Evolutionary conservation across 2,888 invertebrate genomes (phyloP), one percentile per base, ranked within the genome.

Genomic region (Ceriagrion tenellum): DNA sequence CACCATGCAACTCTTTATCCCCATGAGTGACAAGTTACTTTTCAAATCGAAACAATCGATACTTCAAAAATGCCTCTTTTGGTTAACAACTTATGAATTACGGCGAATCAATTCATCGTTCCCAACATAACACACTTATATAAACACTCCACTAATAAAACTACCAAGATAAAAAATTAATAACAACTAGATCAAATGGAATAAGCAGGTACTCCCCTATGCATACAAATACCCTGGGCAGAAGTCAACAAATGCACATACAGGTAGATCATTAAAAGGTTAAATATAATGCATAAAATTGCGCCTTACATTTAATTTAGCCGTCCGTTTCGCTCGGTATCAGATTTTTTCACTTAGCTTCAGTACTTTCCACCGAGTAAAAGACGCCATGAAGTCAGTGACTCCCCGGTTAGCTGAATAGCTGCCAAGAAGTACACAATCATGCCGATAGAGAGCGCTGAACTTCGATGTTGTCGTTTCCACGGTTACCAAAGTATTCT

Each of bases 241-340:
- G 47, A 69, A 93, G 56, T 69, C 93, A 93, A 93, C 63, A 93
- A 69, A 93, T 93, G 69, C 47, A 93, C 69, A 93, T 40, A 93
- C 20, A 93, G 47, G 69, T 74, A 93, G 74, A 47, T 74, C 47
- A 47, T 40, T n/a, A 74, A 93, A 93, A 26, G 56, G 40, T 93
- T 40, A 69, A 69, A 69, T 69, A 47, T 69, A 69, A 26, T 63
- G n/a, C 93, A 93, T 93, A 93, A 93, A 93, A 93, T 93, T 74
- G 93, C 93, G 69, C 74, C 93, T 93, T 93, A 93, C 93, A 93
- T 93, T 93, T 93, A 93, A 93, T 74, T 63, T 69, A 74, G 69
- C 69, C 93, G 93, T 93, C 93, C 93, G 93, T 93, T 93, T 69
- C n/a, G 93, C 93, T 93, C 47, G 63, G 47, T 47, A 93, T 59